Evolutionary conservation across 2,113 vertebrate species (phyloP).

Genomic region (Zosterops borbonicus): DNA sequence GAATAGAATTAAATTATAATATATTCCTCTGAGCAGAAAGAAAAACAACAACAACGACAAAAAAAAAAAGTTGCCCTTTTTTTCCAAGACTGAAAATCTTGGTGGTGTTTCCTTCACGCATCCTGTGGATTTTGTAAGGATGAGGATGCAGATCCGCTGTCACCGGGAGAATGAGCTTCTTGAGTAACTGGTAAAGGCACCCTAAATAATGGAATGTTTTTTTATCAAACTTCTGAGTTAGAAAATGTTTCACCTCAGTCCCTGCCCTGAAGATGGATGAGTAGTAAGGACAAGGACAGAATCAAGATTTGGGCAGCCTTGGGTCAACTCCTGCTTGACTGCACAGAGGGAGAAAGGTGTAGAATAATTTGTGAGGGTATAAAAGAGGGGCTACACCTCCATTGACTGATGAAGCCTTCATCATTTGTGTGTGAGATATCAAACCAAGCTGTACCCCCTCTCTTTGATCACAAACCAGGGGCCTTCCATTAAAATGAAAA

Average conservation of each 20-base stretch:
- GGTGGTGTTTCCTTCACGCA: background rate
- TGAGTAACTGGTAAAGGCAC: background rate
- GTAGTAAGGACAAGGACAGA: background rate
- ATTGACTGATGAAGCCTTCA: background rate
- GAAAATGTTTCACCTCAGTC: background rate
- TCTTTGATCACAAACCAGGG: background rate
- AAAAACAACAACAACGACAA: background rate
- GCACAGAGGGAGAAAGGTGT: rapidly evolving
- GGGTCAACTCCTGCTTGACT: background rate
- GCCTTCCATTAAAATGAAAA: background rate
- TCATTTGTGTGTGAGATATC: background rate
- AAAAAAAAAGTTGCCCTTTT: rapidly evolving
- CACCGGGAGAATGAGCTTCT: background rate
- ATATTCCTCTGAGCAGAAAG: background rate
- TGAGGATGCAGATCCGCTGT: background rate
- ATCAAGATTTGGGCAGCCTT: background rate
- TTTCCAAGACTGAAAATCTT: background rate
- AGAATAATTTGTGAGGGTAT: rapidly evolving
- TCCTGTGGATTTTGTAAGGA: background rate
- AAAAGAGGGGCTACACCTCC: rapidly evolving
- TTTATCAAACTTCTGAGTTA: rapidly evolving
- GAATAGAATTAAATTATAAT: background rate
- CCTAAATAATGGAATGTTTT: background rate
- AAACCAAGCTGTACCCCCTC: background rate
- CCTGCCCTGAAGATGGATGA: background rate